A percentile compares a stretch with the other conserved stretches of the same genome.
These are phyloP conservation scores for Lineus longissimus DNA, from an alignment of 1,140 invertebrate species.

Conservation along the genomic window DNA sequence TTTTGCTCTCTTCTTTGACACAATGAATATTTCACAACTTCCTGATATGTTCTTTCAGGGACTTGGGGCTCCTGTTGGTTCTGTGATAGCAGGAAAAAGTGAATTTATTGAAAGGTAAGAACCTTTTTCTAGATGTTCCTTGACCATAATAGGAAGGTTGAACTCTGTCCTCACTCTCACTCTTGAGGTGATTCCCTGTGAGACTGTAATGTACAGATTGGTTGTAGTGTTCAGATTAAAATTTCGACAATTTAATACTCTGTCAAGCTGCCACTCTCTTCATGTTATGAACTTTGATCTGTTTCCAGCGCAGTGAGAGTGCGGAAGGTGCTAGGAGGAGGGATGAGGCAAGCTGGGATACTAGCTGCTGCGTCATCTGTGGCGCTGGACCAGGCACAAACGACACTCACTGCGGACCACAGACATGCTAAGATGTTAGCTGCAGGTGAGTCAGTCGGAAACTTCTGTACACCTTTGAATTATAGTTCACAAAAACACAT, in stretches of 20 bases:
- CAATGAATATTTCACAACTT: neutral
- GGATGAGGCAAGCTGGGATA: conserved; percentile 84
- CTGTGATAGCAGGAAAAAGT: conserved; percentile 73
- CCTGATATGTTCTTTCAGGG: conserved; percentile 59
- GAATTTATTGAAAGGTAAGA: conserved; percentile 73
- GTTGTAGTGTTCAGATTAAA: no score
- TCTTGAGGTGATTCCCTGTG: no score
- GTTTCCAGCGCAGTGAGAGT: conserved; percentile 65
- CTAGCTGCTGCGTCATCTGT: conserved; percentile 83
- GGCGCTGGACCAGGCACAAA: conserved; percentile 71
- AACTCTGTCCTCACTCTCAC: no score
- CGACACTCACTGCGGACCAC: conserved; percentile 72
- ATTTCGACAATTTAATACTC: no score
- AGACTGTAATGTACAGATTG: no score
- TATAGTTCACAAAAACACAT: neutral
- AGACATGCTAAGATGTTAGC: conserved; percentile 66
- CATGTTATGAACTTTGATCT: neutral
- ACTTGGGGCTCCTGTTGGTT: conserved; percentile 82
- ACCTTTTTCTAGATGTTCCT: no score
- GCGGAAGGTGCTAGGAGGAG: conserved; percentile 85
- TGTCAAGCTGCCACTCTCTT: no score
- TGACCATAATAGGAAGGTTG: no score
- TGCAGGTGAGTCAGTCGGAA: conserved; percentile 50
- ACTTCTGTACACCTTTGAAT: neutral
- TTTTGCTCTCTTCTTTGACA: no score